phyloP scores from a whole-genome alignment of 2,888 invertebrate genomes.

The Chorisops tibialis region DNA sequence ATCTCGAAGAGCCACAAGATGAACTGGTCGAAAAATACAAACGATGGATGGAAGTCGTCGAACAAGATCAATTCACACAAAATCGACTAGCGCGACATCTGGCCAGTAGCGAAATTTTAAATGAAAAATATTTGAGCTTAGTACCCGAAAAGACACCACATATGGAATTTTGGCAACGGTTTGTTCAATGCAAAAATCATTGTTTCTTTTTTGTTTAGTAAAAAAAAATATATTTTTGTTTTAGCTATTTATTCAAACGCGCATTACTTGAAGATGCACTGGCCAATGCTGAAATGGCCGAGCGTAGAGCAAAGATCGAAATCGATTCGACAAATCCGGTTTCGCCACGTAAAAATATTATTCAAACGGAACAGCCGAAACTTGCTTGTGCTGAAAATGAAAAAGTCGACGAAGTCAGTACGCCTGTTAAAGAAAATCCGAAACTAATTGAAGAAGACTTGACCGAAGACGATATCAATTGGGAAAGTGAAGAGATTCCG shows the following conservation, averaged over 20 bases:
- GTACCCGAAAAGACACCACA: conserved; percentile 71
- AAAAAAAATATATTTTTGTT: conserved; percentile 22
- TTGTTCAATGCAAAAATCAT: not conserved
- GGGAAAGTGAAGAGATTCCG: conserved; percentile 63
- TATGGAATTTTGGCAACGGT: conserved; percentile 77
- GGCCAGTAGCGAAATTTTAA: conserved; percentile 54
- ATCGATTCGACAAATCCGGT: conserved; percentile 28
- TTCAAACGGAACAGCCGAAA: conserved; percentile 36
- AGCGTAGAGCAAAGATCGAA: conserved; percentile 52
- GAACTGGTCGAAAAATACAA: conserved; percentile 56
- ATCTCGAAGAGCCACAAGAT: conserved; percentile 64
- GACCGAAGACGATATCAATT: conserved; percentile 49
- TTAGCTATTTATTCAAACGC: conserved; percentile 73
- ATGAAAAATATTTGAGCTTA: conserved; percentile 53
- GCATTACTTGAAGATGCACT: conserved; percentile 73
- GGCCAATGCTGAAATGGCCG: conserved; percentile 61
- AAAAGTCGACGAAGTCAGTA: conserved; percentile 10
- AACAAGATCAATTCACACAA: conserved; percentile 55
- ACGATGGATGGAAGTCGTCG: conserved; percentile 59
- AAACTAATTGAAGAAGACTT: conserved; percentile 21
- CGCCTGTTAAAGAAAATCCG: conserved; percentile 34
- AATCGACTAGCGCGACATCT: conserved; percentile 61
- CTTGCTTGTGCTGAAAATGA: conserved; percentile 25
- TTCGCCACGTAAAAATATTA: conserved; percentile 30
- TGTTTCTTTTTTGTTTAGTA: not conserved